phyloP scores from a whole-genome alignment of 2,113 vertebrate species.

The Oriolus oriolus region DNA sequence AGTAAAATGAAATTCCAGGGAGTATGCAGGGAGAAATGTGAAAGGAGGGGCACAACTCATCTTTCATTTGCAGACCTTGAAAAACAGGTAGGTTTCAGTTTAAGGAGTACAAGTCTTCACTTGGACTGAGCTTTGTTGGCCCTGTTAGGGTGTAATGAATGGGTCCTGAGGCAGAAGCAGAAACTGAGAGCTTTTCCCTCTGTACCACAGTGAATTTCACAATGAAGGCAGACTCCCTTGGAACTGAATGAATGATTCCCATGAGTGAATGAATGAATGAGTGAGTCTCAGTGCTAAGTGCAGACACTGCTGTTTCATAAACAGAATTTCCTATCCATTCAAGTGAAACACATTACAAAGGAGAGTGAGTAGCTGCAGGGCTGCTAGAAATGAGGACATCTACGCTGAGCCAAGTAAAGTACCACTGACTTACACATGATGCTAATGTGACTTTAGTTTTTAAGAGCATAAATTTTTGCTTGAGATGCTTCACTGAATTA shows the following conservation, averaged over 20 bases:
- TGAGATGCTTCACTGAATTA: background rate
- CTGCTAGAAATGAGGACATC: conserved; percentile 25
- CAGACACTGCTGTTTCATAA: background rate
- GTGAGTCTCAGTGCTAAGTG: background rate
- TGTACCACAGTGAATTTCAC: background rate
- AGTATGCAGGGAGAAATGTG: background rate
- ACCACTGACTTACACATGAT: background rate
- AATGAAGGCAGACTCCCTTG: background rate
- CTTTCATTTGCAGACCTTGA: background rate
- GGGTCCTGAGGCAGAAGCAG: background rate
- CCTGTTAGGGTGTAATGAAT: background rate
- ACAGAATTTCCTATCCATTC: background rate
- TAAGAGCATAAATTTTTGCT: background rate
- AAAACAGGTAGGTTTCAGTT: background rate
- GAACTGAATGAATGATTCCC: conserved; percentile 38
- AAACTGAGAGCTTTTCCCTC: background rate
- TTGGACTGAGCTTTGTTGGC: background rate
- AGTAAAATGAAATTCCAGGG: background rate
- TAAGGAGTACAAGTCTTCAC: background rate
- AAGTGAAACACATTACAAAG: background rate
- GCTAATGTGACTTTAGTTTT: background rate
- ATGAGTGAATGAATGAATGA: background rate
- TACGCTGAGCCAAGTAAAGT: background rate
- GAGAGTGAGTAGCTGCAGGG: conserved; percentile 25
- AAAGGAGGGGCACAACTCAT: background rate